phyloP scores from a whole-genome alignment of 2,113 vertebrate genomes.

The Microcebus lehilahytsara region DNA sequence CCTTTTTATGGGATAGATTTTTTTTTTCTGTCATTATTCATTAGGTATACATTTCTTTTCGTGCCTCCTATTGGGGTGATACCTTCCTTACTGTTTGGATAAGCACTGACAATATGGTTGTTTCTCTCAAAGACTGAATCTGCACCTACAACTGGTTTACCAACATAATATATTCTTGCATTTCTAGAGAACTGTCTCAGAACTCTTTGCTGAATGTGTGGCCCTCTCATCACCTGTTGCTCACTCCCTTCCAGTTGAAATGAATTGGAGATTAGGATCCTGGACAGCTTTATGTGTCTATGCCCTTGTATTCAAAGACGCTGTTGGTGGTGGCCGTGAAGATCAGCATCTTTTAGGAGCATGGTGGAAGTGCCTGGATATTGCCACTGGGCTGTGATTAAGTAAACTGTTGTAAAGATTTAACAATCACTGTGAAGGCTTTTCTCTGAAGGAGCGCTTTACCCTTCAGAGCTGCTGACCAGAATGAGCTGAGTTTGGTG shows the following conservation, averaged over 20 bases:
- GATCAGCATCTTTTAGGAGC: neutral
- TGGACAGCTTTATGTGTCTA: neutral
- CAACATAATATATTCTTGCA: rapidly evolving
- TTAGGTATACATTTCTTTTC: rapidly evolving
- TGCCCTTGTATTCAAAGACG: neutral
- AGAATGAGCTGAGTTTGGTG: neutral
- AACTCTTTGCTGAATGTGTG: neutral
- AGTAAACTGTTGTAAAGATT: neutral
- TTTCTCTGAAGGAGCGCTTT: neutral
- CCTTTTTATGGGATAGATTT: neutral
- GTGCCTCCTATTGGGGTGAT: neutral
- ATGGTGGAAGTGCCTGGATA: neutral
- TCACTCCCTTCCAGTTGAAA: neutral
- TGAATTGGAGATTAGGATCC: neutral
- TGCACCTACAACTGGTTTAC: too few species aligned
- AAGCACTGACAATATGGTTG: rapidly evolving
- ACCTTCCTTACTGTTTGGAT: neutral
- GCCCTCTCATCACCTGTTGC: rapidly evolving
- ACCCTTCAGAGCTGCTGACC: neutral
- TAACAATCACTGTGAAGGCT: neutral
- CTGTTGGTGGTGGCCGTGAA: too few species aligned
- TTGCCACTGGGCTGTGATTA: too few species aligned
- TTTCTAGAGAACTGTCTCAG: neutral
- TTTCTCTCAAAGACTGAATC: neutral
- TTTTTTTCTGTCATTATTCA: neutral